These are phyloP conservation scores for Enteromius treurensis DNA, from an alignment of 2,797 vertebrate species.

Conservation along the genomic window DNA sequence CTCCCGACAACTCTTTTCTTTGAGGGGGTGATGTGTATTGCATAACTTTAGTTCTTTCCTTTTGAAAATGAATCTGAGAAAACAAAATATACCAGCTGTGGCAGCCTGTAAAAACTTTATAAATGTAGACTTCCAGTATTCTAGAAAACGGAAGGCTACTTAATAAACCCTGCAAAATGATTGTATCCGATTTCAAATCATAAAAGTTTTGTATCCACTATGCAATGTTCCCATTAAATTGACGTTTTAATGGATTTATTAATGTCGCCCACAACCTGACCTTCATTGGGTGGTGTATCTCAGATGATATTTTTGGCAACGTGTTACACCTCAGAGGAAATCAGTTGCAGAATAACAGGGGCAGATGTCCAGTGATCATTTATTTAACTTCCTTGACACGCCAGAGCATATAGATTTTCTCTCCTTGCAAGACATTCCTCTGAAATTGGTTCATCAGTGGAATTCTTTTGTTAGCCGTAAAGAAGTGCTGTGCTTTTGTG, in stretches of 20 bases:
- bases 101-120: background rate
- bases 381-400: slow-evolving; percentile 39
- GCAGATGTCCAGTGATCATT: slow-evolving; percentile 40
- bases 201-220: background rate
- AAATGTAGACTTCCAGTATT: background rate
- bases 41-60: slow-evolving; percentile 20
- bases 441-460: slow-evolving; percentile 45
- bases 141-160: background rate
- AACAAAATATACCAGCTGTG: background rate
- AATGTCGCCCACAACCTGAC: slow-evolving; percentile 3
- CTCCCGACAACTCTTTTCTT: background rate
- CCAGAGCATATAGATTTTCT: slow-evolving; percentile 44
- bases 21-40: slow-evolving; percentile 18
- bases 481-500: slow-evolving; percentile 63
- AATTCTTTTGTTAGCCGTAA: slow-evolving; percentile 57
- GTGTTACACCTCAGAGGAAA: slow-evolving; percentile 21
- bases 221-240: slow-evolving; percentile 1
- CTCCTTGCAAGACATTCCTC: slow-evolving; percentile 44
- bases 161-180: background rate
- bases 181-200: background rate
- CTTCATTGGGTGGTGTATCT: slow-evolving; percentile 16
- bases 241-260: slow-evolving; percentile 1
- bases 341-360: slow-evolving; percentile 33
- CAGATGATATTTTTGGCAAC: slow-evolving; percentile 12
- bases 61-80: background rate